These are phyloP conservation scores for Samia ricini DNA, from an alignment of 1,140 invertebrate genomes.

Conservation along the genomic window DNA sequence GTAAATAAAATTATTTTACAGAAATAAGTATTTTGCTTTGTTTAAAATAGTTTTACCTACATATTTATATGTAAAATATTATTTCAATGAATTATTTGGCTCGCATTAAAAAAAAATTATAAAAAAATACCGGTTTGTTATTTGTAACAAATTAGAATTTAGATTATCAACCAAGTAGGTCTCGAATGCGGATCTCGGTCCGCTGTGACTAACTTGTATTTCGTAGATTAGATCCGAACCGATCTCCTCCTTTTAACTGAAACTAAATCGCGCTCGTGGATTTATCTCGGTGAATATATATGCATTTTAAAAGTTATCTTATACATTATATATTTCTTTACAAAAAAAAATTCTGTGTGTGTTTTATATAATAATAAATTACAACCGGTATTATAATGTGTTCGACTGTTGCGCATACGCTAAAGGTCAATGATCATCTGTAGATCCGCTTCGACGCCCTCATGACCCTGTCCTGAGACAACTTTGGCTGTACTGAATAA, in stretches of 20 bases:
- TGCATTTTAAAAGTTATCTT: conserved; percentile 2
- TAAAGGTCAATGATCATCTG: conserved; percentile 76
- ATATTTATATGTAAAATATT: background rate
- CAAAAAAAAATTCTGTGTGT: conserved; percentile 31
- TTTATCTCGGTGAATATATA: background rate
- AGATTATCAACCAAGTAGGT: conserved; percentile 47
- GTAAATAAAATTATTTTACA: too few species aligned
- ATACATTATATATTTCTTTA: background rate
- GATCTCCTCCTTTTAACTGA: conserved; percentile 21
- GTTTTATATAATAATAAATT: conserved; percentile 61
- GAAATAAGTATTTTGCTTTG: background rate
- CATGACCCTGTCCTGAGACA: conserved; percentile 68
- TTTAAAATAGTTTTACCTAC: conserved; percentile 6
- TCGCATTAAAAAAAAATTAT: background rate
- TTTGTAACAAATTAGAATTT: conserved; percentile 39
- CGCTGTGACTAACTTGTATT: conserved; percentile 53
- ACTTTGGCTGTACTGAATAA: conserved; percentile 40
- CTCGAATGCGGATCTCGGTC: conserved; percentile 52
- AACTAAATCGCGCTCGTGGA: conserved; percentile 6
- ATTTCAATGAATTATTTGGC: background rate
- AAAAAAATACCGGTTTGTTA: background rate
- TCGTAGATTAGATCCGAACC: conserved; percentile 24
- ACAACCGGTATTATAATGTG: conserved; percentile 52
- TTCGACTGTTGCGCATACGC: conserved; percentile 55
- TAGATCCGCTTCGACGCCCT: conserved; percentile 73